phyloP scores from a whole-genome alignment of 2,797 vertebrate species.

The Lepus townsendii region DNA sequence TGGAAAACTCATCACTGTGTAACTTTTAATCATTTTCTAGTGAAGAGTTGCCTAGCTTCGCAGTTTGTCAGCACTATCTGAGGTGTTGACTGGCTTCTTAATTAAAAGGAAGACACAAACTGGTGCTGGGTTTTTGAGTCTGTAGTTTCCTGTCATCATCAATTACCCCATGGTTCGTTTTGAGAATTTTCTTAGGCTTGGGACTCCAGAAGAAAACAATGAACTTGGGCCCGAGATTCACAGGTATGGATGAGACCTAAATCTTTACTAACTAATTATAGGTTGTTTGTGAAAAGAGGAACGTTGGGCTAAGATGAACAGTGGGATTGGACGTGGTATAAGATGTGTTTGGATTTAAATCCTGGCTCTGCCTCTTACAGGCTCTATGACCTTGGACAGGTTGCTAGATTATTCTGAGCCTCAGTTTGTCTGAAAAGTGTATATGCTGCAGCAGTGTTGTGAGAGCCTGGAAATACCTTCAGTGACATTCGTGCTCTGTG shows the following conservation, averaged over 20 bases:
- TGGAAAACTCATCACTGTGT: neutral
- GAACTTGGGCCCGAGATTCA: neutral
- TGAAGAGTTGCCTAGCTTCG: neutral
- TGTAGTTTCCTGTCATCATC: neutral
- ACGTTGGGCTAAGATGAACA: neutral
- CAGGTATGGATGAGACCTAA: neutral
- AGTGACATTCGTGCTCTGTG: neutral
- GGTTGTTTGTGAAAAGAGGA: neutral
- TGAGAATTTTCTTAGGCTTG: neutral
- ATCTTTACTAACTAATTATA: neutral
- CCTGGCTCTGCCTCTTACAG: neutral
- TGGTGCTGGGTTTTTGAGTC: neutral
- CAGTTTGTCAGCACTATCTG: neutral
- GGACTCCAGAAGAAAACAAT: neutral
- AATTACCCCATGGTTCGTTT: neutral
- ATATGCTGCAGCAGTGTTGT: neutral
- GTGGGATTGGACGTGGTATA: neutral
- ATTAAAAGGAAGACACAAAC: neutral
- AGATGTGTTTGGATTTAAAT: neutral
- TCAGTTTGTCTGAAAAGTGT: neutral
- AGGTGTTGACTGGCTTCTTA: neutral
- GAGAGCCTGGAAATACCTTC: neutral
- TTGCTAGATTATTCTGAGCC: neutral
- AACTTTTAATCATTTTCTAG: slow-evolving; percentile 2
- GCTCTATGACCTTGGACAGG: neutral